Evolutionary conservation across 2,113 vertebrate genomes (phyloP).

Genomic region (Ovibos moschatus): DNA sequence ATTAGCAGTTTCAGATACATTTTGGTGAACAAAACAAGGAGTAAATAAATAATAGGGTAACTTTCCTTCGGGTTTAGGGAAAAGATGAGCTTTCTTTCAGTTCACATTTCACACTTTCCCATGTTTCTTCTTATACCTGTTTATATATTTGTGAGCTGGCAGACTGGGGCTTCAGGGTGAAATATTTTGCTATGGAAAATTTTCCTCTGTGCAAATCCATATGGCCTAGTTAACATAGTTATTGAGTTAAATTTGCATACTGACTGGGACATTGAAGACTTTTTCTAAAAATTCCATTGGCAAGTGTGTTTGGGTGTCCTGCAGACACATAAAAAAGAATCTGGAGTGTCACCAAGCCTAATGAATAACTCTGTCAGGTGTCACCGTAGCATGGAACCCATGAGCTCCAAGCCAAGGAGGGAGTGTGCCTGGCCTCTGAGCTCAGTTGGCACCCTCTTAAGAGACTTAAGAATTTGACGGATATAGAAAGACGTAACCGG

Average conservation of each 20-base stretch:
- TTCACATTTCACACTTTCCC: slow-evolving; percentile 47
- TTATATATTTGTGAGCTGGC: slow-evolving; percentile 49
- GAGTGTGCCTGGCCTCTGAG: not conserved
- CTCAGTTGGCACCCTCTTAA: not conserved
- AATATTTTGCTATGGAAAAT: slow-evolving; percentile 36
- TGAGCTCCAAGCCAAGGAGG: not conserved
- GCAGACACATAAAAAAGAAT: not conserved
- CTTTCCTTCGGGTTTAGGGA: not conserved
- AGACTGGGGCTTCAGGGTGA: not conserved
- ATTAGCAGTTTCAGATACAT: not conserved
- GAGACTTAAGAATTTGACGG: not conserved
- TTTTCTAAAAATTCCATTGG: slow-evolving; percentile 28
- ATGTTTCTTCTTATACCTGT: slow-evolving; percentile 43
- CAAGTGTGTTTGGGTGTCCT: not conserved
- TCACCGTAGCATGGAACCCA: rapidly evolving
- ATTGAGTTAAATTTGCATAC: slow-evolving; percentile 45
- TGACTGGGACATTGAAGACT: not conserved
- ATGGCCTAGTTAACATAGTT: not conserved
- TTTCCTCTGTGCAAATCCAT: slow-evolving; percentile 14
- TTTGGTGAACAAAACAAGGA: not conserved
- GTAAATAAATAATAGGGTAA: not conserved
- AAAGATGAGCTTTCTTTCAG: slow-evolving; percentile 51
- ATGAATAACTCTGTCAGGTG: not conserved
- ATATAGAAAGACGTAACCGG: not conserved
- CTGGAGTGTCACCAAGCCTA: not conserved